Conservation (phyloP, 2,888 invertebrate species). For the Apeira syringaria region DNA sequence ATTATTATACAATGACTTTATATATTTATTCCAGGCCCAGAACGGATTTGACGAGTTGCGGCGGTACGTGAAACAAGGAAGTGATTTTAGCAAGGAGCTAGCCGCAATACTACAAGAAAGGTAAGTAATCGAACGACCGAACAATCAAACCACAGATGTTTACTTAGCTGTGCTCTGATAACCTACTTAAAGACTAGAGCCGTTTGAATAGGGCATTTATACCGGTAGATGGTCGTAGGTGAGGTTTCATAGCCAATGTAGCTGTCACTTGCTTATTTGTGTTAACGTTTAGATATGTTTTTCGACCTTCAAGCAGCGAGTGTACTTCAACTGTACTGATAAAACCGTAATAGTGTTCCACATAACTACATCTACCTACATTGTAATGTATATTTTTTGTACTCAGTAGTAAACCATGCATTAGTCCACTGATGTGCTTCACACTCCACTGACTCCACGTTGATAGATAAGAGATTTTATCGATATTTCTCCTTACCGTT, state of each 20-base stretch:
- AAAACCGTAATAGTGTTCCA: conserved; percentile 23
- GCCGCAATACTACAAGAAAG: conserved; percentile 95
- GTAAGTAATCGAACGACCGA: conserved; percentile 66
- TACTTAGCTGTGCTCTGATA: conserved; percentile 6
- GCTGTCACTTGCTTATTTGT: conserved; percentile 23
- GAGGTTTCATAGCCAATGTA: no score
- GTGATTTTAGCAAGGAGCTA: conserved; percentile 97
- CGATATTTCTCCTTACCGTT: conserved; percentile 45
- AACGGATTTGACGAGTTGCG: conserved; percentile 97
- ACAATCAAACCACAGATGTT: background rate
- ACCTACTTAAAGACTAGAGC: conserved; percentile 7
- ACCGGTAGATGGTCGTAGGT: background rate
- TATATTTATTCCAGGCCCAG: conserved; percentile 88
- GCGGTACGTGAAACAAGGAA: conserved; percentile 96
- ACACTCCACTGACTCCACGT: conserved; percentile 23
- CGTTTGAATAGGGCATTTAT: background rate
- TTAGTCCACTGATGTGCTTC: conserved; percentile 29
- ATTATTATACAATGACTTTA: no score
- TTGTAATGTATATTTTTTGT: conserved; percentile 16
- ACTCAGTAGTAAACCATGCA: conserved; percentile 32
- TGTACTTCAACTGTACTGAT: conserved; percentile 11
- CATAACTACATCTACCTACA: conserved; percentile 33
- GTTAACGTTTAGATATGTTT: conserved; percentile 22
- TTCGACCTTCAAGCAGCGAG: conserved; percentile 22
- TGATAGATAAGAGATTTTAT: conserved; percentile 59